Evolutionary conservation across 2,888 invertebrate species (phyloP), one percentile per base, ranked within the genome.

Genomic region (Apodemia mormo): DNA sequence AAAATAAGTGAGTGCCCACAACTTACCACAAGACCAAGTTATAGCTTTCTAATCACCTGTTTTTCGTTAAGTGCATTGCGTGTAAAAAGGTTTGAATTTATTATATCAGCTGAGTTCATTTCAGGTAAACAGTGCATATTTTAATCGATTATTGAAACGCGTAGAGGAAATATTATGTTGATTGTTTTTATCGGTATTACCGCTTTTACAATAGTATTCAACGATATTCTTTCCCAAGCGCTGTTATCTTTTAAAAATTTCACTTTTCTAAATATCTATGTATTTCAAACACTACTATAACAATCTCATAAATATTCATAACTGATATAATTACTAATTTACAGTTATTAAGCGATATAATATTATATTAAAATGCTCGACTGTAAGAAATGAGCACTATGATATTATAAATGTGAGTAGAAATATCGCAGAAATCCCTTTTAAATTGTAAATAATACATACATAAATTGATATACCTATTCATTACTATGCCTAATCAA

Each of bases 1-100:
- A 76, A 68, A 77, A 80, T 85, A 84, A 85, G 88, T 88, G 86
- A 88, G 89, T 87, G 73, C 67, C 66, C 58, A 58, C 30, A 58
- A 58, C 58, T 22, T 58, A 58, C 58, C 58, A 58, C 58, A 12
- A 58, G 58, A 58, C 30, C 12, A 58, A 58, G 30, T 30, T 58
- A 49, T 14, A 49, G 58, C 58, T 58, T 58, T 58, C 58, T 58
- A 58, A 58, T 61, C 61, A 61, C 61, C 61, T 61, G 61, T 61
- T 61, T 58, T 61, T 61, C 33, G 30, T 30, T 61, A 61, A 61
- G 61, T 61, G 61, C 61, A 61, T 61, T 61, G 61, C 61, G 61
- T 61, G 33, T 61, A 30, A 61, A 61, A 61, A 61, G 30, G 33
- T 56, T 22, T 56, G 22, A 33, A 4, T 58, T 58, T 61, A 33